A percentile compares a stretch with the other conserved stretches of the same genome.
phyloP scores from a whole-genome alignment of 2,888 invertebrate genomes.

The Dendrolimus houi region DNA sequence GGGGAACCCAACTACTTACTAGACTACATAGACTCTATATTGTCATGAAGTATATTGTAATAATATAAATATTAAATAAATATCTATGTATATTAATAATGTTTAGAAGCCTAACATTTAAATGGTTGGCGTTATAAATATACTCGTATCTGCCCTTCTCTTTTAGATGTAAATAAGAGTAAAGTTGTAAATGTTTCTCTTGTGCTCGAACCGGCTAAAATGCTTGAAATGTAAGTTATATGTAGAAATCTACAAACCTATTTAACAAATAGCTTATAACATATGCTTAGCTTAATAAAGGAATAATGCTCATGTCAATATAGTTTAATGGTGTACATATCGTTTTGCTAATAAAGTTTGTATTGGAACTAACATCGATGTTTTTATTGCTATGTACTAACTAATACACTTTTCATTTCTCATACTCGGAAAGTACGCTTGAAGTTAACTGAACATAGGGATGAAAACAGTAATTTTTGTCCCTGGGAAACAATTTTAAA shows the following conservation, averaged over 20 bases:
- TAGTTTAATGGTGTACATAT: constrained; percentile 28
- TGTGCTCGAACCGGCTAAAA: constrained; percentile 21
- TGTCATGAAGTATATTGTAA: no score
- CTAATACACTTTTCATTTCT: no score
- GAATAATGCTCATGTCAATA: constrained; percentile 18
- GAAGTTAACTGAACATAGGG: no score
- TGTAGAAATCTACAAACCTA: neutral
- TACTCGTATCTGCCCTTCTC: no score
- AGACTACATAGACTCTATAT: no score
- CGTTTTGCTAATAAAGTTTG: constrained; percentile 30
- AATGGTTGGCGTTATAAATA: no score
- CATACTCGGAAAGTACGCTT: no score
- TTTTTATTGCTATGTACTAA: neutral
- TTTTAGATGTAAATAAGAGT: neutral
- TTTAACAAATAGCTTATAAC: constrained; percentile 3
- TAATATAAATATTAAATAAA: neutral
- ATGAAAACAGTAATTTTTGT: no score
- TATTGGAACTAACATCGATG: constrained; percentile 9
- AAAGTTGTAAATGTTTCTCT: constrained; percentile 26
- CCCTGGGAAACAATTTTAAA: no score
- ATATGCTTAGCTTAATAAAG: constrained; percentile 6
- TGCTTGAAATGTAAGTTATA: constrained; percentile 1
- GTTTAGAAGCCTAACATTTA: no score
- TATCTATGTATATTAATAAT: neutral
- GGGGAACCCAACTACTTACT: no score